phyloP scores from a whole-genome alignment of 2,888 invertebrate species.

The Troides oblongomaculatus region DNA sequence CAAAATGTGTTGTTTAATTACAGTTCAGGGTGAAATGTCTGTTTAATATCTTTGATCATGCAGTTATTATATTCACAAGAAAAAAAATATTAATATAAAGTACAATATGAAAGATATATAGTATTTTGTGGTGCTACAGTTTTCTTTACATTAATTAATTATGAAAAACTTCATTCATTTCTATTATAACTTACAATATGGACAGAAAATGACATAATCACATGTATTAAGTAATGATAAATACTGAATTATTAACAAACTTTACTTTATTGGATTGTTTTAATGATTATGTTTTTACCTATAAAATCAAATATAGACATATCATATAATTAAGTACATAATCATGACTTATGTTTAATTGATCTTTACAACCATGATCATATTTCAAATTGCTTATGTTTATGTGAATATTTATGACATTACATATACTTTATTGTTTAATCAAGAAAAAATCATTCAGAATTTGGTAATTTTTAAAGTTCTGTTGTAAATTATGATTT shows the following conservation, averaged over 20 bases:
- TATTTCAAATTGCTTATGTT: no score
- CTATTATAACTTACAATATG: not conserved
- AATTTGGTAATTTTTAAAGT: no score
- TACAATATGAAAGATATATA: constrained; percentile 1
- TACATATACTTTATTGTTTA: no score
- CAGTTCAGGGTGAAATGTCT: not conserved
- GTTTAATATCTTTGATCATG: not conserved
- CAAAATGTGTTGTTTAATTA: constrained; percentile 23
- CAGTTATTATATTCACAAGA: not conserved
- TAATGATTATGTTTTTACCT: not conserved
- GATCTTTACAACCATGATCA: no score
- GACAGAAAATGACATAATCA: not conserved
- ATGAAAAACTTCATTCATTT: not conserved
- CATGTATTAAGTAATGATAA: not conserved
- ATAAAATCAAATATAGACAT: not conserved
- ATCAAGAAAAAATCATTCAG: no score
- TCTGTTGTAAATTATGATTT: not conserved
- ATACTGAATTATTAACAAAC: not conserved
- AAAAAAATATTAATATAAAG: constrained; percentile 34
- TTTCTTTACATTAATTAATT: constrained; percentile 3
- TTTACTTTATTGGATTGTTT: not conserved
- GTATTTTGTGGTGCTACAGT: constrained; percentile 17
- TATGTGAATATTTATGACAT: no score
- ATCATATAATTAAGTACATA: not conserved
- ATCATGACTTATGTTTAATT: no score